Percentiles rank a stretch among this genome's conserved stretches.
Evolutionary conservation across 2,888 invertebrate species (phyloP).

Genomic region (Phortica okadai): DNA sequence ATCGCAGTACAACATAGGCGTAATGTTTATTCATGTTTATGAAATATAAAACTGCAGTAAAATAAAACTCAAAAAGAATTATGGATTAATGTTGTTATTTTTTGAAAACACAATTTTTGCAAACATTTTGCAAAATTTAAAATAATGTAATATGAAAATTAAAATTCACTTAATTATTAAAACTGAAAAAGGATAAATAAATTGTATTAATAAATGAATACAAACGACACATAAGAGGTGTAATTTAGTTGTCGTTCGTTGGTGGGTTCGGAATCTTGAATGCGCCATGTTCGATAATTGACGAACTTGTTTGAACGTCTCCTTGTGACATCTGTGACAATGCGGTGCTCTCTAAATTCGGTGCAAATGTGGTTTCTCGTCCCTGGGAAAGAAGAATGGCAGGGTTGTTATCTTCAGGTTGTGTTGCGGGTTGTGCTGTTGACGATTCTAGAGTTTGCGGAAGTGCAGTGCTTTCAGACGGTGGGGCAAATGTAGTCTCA

Average conservation of each 20-base stretch:
- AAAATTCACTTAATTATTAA: too few species aligned
- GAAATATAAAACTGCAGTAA: too few species aligned
- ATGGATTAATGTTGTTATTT: too few species aligned
- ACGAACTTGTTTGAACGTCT: conserved; percentile 6
- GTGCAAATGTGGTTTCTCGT: conserved; percentile 52
- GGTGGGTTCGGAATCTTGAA: conserved; percentile 60
- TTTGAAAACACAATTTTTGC: too few species aligned
- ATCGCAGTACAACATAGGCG: not conserved
- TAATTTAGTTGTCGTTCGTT: not conserved
- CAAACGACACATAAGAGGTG: too few species aligned
- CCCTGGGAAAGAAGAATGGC: not conserved
- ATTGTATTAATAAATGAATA: too few species aligned
- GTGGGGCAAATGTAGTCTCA: conserved; percentile 34
- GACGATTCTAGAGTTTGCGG: conserved; percentile 29
- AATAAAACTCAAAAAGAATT: too few species aligned
- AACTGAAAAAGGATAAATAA: too few species aligned
- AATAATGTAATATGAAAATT: too few species aligned
- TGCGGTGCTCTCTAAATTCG: conserved; percentile 52
- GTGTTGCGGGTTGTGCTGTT: not conserved
- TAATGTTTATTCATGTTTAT: too few species aligned
- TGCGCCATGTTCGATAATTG: conserved; percentile 43
- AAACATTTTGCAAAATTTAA: too few species aligned
- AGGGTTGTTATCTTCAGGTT: not conserved
- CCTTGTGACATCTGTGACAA: conserved; percentile 42
- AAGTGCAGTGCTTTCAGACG: conserved; percentile 42